These are phyloP conservation scores for Hippocampus kuda DNA, from an alignment of 2,797 vertebrate genomes.

Conservation along the genomic window DNA sequence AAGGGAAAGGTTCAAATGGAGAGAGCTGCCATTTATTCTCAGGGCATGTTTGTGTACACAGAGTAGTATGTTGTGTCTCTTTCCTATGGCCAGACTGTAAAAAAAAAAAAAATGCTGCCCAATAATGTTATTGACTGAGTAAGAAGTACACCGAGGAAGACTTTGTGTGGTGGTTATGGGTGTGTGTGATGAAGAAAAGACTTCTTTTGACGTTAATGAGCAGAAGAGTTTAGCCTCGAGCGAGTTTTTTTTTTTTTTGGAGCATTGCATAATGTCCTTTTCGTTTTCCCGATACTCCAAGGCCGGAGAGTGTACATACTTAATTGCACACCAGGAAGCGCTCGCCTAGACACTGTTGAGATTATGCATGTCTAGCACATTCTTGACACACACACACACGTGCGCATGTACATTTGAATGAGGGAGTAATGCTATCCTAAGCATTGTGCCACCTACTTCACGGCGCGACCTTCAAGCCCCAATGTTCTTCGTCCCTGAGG, in stretches of 20 bases:
- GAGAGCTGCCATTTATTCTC: conserved; percentile 2
- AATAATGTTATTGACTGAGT: conserved; percentile 1
- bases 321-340: conserved; percentile 27
- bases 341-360: conserved; percentile 21
- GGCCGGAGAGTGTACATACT: conserved; percentile 26
- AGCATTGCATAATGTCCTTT: conserved; percentile 23
- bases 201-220: conserved; percentile 50
- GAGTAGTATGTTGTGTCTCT: conserved; percentile 1
- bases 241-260: conserved; percentile 31
- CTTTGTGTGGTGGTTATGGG: conserved; percentile 32
- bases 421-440: conserved; percentile 51
- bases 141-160: conserved; percentile 10
- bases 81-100: neutral
- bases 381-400: conserved; percentile 20
- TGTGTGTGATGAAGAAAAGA: conserved; percentile 22
- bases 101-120: conserved; percentile 6
- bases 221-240: conserved; percentile 39
- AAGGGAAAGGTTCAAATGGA: conserved; percentile 34
- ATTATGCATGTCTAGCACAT: conserved; percentile 41
- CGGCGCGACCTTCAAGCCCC: conserved; percentile 54
- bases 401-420: conserved; percentile 28
- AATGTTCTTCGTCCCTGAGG: conserved; percentile 42
- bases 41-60: neutral
- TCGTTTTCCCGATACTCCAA: conserved; percentile 20
- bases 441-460: conserved; percentile 44